Percentiles rank a stretch among this genome's conserved stretches.
These are phyloP conservation scores for Eublepharis macularius DNA, from an alignment of 2,113 vertebrate genomes.

Conservation along the genomic window DNA sequence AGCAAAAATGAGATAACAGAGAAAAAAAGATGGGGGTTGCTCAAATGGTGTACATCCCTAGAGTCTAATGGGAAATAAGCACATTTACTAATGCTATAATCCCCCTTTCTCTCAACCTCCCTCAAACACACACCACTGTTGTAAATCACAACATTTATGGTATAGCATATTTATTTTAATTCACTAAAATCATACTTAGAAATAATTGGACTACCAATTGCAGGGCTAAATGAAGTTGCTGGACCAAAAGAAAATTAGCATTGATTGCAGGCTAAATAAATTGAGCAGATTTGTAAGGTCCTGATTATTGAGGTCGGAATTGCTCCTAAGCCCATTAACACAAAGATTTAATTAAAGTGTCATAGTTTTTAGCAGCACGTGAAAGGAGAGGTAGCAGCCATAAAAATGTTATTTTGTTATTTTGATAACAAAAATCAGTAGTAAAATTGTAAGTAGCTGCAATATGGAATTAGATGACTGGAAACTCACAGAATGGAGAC, in stretches of 20 bases:
- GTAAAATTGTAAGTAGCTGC: slow-evolving; percentile 48
- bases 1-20: neutral
- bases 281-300: slow-evolving; percentile 54
- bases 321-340: slow-evolving; percentile 60
- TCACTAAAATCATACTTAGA: slow-evolving; percentile 56
- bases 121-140: slow-evolving; percentile 22
- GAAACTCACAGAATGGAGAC: slow-evolving; percentile 13
- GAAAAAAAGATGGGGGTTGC: neutral
- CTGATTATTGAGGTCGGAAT: slow-evolving; percentile 66
- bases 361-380: slow-evolving; percentile 52
- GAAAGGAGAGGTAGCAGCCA: slow-evolving; percentile 46
- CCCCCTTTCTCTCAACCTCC: neutral
- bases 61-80: slow-evolving; percentile 35
- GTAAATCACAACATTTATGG: slow-evolving; percentile 46
- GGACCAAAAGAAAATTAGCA: slow-evolving; percentile 70
- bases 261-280: slow-evolving; percentile 67
- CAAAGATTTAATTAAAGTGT: slow-evolving; percentile 68
- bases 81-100: slow-evolving; percentile 40
- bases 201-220: slow-evolving; percentile 64
- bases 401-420: slow-evolving; percentile 37
- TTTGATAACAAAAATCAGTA: slow-evolving; percentile 62
- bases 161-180: slow-evolving; percentile 65
- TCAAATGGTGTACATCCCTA: neutral
- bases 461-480: slow-evolving; percentile 28
- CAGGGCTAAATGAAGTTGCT: slow-evolving; percentile 65